A percentile compares a stretch with the other conserved stretches of the same genome.
These are phyloP conservation scores for Vipera ursinii DNA, from an alignment of 2,797 vertebrate species.

Conservation along the genomic window DNA sequence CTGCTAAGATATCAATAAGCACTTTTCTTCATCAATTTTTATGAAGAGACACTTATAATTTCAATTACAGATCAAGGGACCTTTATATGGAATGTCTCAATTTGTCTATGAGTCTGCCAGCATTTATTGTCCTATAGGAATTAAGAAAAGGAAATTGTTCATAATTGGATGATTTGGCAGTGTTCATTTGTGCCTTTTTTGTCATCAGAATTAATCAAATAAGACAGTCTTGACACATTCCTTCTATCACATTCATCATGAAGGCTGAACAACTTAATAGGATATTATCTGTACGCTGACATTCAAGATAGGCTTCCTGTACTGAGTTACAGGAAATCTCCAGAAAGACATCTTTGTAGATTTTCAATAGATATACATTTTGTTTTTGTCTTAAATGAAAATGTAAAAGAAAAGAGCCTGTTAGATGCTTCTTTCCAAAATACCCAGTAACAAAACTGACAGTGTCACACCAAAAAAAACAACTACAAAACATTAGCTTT, in stretches of 20 bases:
- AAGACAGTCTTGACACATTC: neutral
- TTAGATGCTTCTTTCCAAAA: neutral
- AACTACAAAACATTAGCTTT: neutral
- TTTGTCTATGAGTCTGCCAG: conserved; percentile 42
- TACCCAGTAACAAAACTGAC: neutral
- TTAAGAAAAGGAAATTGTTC: conserved; percentile 51
- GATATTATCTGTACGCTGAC: neutral
- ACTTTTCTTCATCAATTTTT: conserved; percentile 23
- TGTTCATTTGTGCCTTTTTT: conserved; percentile 52
- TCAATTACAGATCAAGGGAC: conserved; percentile 20
- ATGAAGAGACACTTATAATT: conserved; percentile 8
- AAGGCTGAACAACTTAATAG: conserved; percentile 19
- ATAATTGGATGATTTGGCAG: conserved; percentile 51
- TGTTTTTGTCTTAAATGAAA: neutral
- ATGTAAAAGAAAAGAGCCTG: neutral
- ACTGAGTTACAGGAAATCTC: conserved; percentile 8
- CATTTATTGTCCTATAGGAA: conserved; percentile 38
- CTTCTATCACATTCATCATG: conserved; percentile 13
- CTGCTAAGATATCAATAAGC: neutral
- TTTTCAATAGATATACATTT: neutral
- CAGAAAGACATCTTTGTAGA: neutral
- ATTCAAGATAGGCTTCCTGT: conserved; percentile 22
- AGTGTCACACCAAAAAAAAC: neutral
- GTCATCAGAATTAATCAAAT: conserved; percentile 57
- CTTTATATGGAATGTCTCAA: conserved; percentile 34